These are phyloP conservation scores for Scleropages formosus DNA, from an alignment of 2,797 vertebrate species.

Conservation along the genomic window DNA sequence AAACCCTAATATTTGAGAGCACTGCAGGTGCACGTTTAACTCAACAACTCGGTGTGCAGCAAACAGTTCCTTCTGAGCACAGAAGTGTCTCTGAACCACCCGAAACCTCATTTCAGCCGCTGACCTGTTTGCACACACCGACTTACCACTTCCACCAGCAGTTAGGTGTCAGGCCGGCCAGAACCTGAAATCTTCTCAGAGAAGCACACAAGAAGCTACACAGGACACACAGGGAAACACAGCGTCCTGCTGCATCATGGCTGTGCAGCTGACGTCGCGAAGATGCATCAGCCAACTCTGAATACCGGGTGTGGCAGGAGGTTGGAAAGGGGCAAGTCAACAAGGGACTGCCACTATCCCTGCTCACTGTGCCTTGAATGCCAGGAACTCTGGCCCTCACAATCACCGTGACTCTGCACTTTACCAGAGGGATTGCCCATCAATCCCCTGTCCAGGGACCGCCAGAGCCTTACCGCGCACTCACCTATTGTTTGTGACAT, in stretches of 20 bases:
- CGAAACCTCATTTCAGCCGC: background rate
- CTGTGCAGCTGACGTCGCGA: background rate
- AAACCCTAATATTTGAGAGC: too few species aligned
- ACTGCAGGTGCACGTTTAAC: too few species aligned
- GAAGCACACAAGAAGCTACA: background rate
- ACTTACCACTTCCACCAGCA: too few species aligned
- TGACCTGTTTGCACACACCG: background rate
- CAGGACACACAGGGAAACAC: background rate
- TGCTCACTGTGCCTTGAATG: background rate
- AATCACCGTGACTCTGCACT: constrained; percentile 25
- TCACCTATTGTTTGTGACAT: background rate
- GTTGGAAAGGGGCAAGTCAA: background rate
- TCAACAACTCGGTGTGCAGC: too few species aligned
- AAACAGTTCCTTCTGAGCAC: background rate
- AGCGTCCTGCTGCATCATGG: background rate
- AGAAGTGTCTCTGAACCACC: background rate
- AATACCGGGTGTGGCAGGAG: background rate
- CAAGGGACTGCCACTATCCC: background rate
- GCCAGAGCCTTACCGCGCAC: background rate
- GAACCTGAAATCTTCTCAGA: background rate
- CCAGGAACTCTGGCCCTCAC: background rate
- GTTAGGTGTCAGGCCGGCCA: background rate
- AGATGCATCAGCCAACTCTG: background rate
- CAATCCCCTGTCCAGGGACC: background rate
- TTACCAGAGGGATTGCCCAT: background rate